These are phyloP conservation scores for Lordiphosa stackelbergi DNA, from an alignment of 1,140 invertebrate genomes.

Conservation along the genomic window DNA sequence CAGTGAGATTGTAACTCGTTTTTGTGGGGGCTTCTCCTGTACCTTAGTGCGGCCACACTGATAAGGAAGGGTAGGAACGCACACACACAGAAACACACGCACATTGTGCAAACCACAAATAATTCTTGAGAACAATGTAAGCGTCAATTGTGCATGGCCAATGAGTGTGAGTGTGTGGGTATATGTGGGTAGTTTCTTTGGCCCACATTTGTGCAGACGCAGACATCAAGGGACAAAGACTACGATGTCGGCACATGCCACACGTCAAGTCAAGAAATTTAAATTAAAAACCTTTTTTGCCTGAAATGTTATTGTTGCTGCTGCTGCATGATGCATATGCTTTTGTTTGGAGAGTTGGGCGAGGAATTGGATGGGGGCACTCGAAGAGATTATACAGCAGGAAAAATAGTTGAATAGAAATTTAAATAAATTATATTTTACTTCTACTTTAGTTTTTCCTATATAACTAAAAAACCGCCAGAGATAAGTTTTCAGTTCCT, in stretches of 20 bases:
- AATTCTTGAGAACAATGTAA: conserved; percentile 72
- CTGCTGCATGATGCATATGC: conserved; percentile 52
- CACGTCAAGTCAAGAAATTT: conserved; percentile 72
- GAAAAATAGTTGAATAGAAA: too few relatives aligned
- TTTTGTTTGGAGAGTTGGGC: conserved; percentile 12
- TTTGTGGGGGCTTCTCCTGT: conserved; percentile 23
- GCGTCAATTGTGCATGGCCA: conserved; percentile 72
- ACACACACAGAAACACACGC: conserved; percentile 25
- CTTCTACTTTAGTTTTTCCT: too few relatives aligned
- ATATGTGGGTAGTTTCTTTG: conserved; percentile 58
- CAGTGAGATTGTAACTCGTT: conserved; percentile 45
- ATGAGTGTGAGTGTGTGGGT: conserved; percentile 20
- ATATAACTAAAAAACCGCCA: too few relatives aligned
- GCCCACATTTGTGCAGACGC: conserved; percentile 53
- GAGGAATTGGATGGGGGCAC: neutral
- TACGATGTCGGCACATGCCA: conserved; percentile 62
- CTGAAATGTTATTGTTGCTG: conserved; percentile 52
- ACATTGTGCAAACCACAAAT: conserved; percentile 70
- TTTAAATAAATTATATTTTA: too few relatives aligned
- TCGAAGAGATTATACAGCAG: neutral
- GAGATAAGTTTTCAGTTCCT: too few relatives aligned
- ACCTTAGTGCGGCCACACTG: conserved; percentile 30
- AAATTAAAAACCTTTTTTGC: conserved; percentile 74
- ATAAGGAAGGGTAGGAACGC: conserved; percentile 35
- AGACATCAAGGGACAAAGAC: conserved; percentile 61